Conservation (phyloP, 2,113 vertebrate genomes). For the Ophiodon elongatus region DNA sequence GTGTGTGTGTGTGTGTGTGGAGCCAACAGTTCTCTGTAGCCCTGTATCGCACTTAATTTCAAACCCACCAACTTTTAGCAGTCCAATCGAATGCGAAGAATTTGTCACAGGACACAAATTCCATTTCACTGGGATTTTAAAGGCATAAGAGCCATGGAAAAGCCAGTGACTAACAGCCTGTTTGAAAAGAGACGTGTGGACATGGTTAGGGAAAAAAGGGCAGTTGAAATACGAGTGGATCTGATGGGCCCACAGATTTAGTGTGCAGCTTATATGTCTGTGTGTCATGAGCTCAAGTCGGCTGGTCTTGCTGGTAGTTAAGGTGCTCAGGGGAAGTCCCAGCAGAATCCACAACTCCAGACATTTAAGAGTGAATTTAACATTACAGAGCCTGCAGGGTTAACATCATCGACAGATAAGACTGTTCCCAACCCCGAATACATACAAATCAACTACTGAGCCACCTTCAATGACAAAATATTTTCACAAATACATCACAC, state of each 20-base stretch:
- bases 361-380: slow-evolving; percentile 63
- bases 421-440: slow-evolving; percentile 22
- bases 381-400: slow-evolving; percentile 48
- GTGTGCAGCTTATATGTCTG: slow-evolving; percentile 9
- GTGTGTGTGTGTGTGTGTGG: not conserved
- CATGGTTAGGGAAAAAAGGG: slow-evolving; percentile 1
- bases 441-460: slow-evolving; percentile 15
- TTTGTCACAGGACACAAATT: not conserved
- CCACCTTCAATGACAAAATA: slow-evolving; percentile 33
- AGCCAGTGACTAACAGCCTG: slow-evolving; percentile 32
- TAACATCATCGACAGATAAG: slow-evolving; percentile 35
- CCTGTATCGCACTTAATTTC: not conserved
- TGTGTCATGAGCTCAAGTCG: slow-evolving; percentile 39
- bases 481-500: slow-evolving; percentile 38
- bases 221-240: slow-evolving; percentile 4
- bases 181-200: slow-evolving; percentile 31
- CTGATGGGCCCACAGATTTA: not conserved
- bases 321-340: slow-evolving; percentile 43
- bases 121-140: not conserved
- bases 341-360: slow-evolving; percentile 41
- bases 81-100: not conserved
- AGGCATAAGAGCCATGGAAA: slow-evolving; percentile 9
- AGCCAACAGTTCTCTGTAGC: no score
- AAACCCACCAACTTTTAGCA: not conserved
- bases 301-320: slow-evolving; percentile 19